These are phyloP conservation scores for Falco peregrinus DNA, from an alignment of 2,797 vertebrate genomes.

Conservation along the genomic window DNA sequence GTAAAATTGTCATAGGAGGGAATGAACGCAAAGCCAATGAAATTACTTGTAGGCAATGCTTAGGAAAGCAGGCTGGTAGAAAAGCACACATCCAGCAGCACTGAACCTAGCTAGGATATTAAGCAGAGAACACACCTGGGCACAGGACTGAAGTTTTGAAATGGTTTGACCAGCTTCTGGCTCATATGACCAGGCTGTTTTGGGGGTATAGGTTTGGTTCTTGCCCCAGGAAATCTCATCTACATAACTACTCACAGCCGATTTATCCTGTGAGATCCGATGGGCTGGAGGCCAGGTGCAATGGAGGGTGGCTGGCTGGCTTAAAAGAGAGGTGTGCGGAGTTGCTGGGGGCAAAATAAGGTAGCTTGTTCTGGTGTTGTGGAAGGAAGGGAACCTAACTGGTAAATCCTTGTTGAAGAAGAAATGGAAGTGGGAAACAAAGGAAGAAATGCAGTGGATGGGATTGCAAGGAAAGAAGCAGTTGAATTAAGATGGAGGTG, in stretches of 20 bases:
- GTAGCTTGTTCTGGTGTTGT: background rate
- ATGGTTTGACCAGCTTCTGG: background rate
- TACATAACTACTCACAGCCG: background rate
- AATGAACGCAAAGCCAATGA: background rate
- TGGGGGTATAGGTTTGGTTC: background rate
- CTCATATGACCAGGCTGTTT: rapidly evolving
- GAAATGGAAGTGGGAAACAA: background rate
- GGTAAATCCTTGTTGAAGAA: background rate
- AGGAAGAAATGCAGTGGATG: background rate
- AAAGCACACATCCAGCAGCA: background rate
- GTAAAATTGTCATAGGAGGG: background rate
- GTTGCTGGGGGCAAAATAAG: background rate
- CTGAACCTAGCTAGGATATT: background rate
- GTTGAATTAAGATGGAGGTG: background rate
- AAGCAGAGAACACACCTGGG: rapidly evolving
- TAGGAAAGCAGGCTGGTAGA: background rate
- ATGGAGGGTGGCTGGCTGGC: background rate
- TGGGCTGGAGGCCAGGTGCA: background rate
- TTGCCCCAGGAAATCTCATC: background rate
- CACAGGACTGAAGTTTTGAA: background rate
- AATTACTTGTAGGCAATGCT: background rate
- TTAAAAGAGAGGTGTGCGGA: background rate
- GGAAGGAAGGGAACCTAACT: background rate
- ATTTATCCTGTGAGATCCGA: background rate
- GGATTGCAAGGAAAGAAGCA: background rate